These are phyloP conservation scores for Carabus problematicus DNA, from an alignment of 2,888 invertebrate genomes.

Conservation along the genomic window DNA sequence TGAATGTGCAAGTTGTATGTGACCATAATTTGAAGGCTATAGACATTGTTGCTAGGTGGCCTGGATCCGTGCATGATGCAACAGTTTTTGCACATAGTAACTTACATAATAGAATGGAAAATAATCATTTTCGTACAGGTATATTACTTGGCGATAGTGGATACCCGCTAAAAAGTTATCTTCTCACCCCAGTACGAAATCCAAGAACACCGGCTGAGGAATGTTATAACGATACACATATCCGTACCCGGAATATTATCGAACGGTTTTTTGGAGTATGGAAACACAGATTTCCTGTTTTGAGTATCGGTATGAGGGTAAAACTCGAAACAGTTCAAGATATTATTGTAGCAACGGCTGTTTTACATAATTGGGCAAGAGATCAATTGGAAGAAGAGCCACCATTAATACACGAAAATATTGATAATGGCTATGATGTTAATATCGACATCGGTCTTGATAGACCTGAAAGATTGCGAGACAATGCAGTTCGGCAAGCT, in stretches of 20 bases:
- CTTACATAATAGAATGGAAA: slow-evolving; percentile 27
- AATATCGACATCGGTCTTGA: background rate
- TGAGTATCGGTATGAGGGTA: slow-evolving; percentile 49
- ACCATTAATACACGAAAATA: too few species aligned
- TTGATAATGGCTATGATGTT: too few species aligned
- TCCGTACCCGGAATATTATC: slow-evolving; percentile 47
- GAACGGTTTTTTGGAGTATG: slow-evolving; percentile 49
- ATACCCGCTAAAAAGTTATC: slow-evolving; percentile 47
- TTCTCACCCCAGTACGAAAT: slow-evolving; percentile 47
- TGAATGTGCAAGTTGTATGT: slow-evolving; percentile 42
- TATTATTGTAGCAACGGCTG: slow-evolving; percentile 46
- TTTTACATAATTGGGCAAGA: slow-evolving; percentile 46
- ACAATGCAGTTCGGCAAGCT: slow-evolving; percentile 2
- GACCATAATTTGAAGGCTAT: slow-evolving; percentile 33
- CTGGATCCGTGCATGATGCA: slow-evolving; percentile 43
- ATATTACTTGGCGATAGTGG: slow-evolving; percentile 49
- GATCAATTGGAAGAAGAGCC: slow-evolving; percentile 2
- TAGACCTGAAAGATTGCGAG: background rate
- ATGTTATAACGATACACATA: slow-evolving; percentile 47
- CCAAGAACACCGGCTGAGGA: slow-evolving; percentile 42
- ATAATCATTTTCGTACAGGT: slow-evolving; percentile 39
- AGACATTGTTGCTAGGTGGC: slow-evolving; percentile 44
- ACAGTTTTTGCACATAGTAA: slow-evolving; percentile 41
- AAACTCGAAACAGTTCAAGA: slow-evolving; percentile 45
- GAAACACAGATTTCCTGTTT: slow-evolving; percentile 50